Evolutionary conservation across 2,888 invertebrate species (phyloP).

Genomic region (Hoplodrina ambigua): DNA sequence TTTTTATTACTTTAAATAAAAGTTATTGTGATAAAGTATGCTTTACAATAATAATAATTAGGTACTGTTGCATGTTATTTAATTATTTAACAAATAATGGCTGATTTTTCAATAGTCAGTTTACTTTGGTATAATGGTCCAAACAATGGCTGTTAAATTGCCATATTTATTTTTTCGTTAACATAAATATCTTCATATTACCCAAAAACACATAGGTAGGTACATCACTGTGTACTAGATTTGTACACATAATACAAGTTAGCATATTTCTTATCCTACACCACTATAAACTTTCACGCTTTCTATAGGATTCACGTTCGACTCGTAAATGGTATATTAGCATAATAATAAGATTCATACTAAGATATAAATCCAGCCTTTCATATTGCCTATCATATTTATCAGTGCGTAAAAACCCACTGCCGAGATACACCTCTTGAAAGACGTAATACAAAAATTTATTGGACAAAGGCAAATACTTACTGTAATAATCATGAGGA

Average conservation of each 20-base stretch:
- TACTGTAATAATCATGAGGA: background rate
- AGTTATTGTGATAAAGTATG: background rate
- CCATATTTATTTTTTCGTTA: too few species aligned
- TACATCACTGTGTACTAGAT: background rate
- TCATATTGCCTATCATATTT: constrained; percentile 37
- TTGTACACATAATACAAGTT: background rate
- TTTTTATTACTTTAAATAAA: constrained; percentile 2
- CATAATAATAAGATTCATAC: constrained; percentile 61
- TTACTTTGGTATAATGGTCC: too few species aligned
- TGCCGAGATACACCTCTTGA: constrained; percentile 5
- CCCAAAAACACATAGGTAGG: too few species aligned
- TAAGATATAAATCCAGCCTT: constrained; percentile 43
- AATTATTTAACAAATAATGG: too few species aligned
- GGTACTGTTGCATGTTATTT: too few species aligned
- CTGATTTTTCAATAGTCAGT: too few species aligned
- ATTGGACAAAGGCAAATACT: background rate
- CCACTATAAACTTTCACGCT: constrained; percentile 34
- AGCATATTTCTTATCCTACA: background rate
- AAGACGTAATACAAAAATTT: background rate
- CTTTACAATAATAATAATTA: too few species aligned
- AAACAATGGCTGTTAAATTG: too few species aligned
- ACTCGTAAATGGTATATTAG: constrained; percentile 61
- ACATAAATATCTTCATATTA: too few species aligned
- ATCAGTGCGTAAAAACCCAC: constrained; percentile 9
- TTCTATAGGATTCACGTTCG: constrained; percentile 53